These are phyloP conservation scores for Martes flavigula DNA, from an alignment of 2,797 vertebrate genomes.

Conservation along the genomic window DNA sequence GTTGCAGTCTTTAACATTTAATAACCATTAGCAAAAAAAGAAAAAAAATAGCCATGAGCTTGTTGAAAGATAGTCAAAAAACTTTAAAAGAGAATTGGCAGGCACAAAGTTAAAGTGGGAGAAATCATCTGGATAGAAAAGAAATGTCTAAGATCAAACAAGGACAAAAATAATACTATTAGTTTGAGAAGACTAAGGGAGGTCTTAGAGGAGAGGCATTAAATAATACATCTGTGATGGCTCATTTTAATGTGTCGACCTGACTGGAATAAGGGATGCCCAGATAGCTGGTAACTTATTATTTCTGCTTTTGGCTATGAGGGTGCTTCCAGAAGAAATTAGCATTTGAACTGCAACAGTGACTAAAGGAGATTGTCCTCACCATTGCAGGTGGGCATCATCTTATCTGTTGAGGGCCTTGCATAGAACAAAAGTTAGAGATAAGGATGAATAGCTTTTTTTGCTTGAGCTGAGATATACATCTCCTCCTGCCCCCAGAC, in stretches of 20 bases:
- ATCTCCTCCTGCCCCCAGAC: background rate
- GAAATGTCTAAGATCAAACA: background rate
- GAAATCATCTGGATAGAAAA: background rate
- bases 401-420: background rate
- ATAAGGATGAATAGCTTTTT: background rate
- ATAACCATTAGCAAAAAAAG: background rate
- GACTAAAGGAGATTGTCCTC: background rate
- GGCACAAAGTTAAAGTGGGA: background rate
- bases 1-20: background rate
- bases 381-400: background rate
- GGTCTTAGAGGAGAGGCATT: background rate
- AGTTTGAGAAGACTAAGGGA: background rate
- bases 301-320: background rate
- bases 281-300: background rate
- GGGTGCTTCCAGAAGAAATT: background rate
- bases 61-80: background rate
- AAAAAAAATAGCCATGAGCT: background rate
- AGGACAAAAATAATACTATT: background rate
- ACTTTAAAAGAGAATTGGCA: background rate
- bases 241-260: background rate
- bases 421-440: background rate
- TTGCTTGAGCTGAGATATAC: background rate
- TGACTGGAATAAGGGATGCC: background rate
- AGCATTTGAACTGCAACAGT: background rate
- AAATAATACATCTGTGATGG: background rate